Evolutionary conservation across 2,888 invertebrate species (phyloP).

Genomic region (Euplagia quadripunctaria): DNA sequence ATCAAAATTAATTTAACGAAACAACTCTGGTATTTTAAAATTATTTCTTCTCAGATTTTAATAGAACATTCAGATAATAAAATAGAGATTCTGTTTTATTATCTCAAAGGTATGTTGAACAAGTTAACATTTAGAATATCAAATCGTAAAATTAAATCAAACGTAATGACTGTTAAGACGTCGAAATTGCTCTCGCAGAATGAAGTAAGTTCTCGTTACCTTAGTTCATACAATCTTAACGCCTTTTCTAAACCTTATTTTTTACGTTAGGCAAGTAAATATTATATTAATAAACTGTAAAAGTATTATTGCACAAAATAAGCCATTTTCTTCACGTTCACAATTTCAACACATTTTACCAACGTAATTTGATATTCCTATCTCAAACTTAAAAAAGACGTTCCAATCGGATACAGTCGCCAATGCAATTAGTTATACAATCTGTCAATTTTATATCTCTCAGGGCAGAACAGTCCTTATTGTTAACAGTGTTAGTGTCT

Average conservation of each 20-base stretch:
- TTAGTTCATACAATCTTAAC: slow-evolving; percentile 23
- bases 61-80: slow-evolving; percentile 39
- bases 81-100: slow-evolving; percentile 49
- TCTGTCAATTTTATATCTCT: slow-evolving; percentile 35
- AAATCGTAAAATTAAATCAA: slow-evolving; percentile 51
- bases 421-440: slow-evolving; percentile 56
- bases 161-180: slow-evolving; percentile 45
- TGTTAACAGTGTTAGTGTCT: slow-evolving; percentile 25
- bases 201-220: slow-evolving; percentile 29
- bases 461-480: slow-evolving; percentile 29
- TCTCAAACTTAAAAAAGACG: slow-evolving; percentile 41
- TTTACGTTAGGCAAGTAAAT: slow-evolving; percentile 3
- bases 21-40: slow-evolving; percentile 9
- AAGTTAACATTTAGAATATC: slow-evolving; percentile 51
- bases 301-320: not conserved
- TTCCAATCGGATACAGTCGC: slow-evolving; percentile 44
- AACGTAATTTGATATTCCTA: slow-evolving; percentile 37
- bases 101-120: slow-evolving; percentile 44
- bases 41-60: slow-evolving; percentile 37
- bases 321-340: slow-evolving; percentile 5
- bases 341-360: slow-evolving; percentile 19
- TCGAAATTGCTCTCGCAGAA: slow-evolving; percentile 36
- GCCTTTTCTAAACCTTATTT: slow-evolving; percentile 16
- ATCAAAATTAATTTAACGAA: slow-evolving; percentile 10
- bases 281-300: not conserved